These are phyloP conservation scores for Balearica regulorum DNA, from an alignment of 2,797 vertebrate species.

Conservation along the genomic window DNA sequence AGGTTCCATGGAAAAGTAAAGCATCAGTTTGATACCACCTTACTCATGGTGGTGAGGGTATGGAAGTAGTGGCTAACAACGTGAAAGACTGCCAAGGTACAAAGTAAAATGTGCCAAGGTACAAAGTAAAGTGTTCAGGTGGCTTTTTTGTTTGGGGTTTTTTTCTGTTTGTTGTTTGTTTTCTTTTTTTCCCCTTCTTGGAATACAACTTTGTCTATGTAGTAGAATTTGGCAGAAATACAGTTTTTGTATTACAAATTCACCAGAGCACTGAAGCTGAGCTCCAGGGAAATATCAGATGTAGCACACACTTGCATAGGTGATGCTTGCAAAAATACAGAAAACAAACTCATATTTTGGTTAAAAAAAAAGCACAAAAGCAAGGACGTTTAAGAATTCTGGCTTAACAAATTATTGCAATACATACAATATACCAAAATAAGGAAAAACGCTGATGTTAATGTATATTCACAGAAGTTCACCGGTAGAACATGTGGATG, in stretches of 20 bases:
- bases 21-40: background rate
- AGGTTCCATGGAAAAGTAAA: background rate
- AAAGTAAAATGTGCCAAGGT: background rate
- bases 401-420: background rate
- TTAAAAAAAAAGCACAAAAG: background rate
- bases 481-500: background rate
- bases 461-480: background rate
- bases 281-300: background rate
- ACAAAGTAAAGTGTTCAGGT: background rate
- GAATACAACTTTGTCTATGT: background rate
- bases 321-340: background rate
- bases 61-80: background rate
- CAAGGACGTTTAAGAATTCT: background rate
- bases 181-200: background rate
- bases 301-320: background rate
- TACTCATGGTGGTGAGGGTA: background rate
- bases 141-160: rapidly evolving
- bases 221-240: background rate
- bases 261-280: background rate
- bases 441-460: background rate
- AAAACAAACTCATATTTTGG: background rate
- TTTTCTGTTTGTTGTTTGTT: background rate
- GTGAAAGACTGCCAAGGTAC: background rate
- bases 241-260: background rate
- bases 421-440: background rate